Conservation (phyloP, 2,888 invertebrate species). For the Ernsta delagoae region DNA sequence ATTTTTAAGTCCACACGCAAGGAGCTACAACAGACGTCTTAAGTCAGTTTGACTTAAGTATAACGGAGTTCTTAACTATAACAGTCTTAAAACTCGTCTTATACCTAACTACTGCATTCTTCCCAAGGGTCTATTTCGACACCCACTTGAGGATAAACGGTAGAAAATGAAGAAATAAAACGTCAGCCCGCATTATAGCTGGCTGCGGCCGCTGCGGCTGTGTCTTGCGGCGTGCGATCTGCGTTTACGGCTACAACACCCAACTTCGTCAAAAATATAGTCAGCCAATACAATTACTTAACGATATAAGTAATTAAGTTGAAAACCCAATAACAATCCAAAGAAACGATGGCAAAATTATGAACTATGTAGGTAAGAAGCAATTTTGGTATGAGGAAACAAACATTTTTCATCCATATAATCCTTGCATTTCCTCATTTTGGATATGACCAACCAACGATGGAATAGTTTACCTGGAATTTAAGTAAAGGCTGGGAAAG, state of each 20-base stretch:
- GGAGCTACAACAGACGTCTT: conserved; percentile 30
- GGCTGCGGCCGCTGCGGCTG: conserved; percentile 14
- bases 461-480: too few relatives aligned
- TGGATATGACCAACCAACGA: too few relatives aligned
- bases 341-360: too few relatives aligned
- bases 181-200: conserved; percentile 21
- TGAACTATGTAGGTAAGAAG: too few relatives aligned
- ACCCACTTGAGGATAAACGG: conserved; percentile 34
- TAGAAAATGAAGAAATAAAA: conserved; percentile 37
- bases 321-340: too few relatives aligned
- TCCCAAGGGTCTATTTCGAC: conserved; percentile 36
- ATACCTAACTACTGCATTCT: conserved; percentile 35
- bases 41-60: conserved; percentile 13
- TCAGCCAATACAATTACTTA: too few relatives aligned
- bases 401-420: too few relatives aligned
- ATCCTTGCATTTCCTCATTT: too few relatives aligned
- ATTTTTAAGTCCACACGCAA: conserved; percentile 32
- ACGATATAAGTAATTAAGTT: too few relatives aligned
- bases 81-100: conserved; percentile 38
- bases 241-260: not conserved
- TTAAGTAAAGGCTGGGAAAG: too few relatives aligned
- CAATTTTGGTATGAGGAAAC: too few relatives aligned
- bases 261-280: not conserved
- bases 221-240: conserved; percentile 10
- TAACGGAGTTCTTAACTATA: conserved; percentile 27